Base-by-base conservation (phyloP, 2,797 vertebrate species). In the Spondyliosoma cantharus region DNA sequence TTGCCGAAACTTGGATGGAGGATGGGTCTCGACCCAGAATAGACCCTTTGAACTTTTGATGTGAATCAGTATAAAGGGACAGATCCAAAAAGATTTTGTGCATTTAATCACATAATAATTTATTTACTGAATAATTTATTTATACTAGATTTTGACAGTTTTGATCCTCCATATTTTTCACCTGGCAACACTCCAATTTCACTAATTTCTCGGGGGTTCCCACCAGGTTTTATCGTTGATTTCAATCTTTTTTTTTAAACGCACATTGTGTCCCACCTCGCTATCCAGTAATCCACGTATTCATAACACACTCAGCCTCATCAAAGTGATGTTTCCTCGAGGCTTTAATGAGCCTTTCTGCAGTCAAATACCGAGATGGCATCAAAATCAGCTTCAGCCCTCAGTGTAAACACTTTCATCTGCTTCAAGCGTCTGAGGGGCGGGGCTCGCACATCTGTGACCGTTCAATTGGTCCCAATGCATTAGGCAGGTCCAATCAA, bases 371-470 rank as follows among this genome's bases (percentile, higher is more conserved):
- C 69, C 1, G 17, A 58, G 37, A 58, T 24, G 59, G 56, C 62
- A 75, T 62, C 53, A 22, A 69, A 78, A 71, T 61, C 27, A 45
- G 63, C 75, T n/a, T 66, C 45, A 61, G 53, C 46, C 29, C 48
- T 54, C 25, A 24, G 65, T 56, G 67, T 70, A 76, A 88, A 81
- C 80, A 86, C 69, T 84, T 66, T 86, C 63, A 73, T 89, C 73
- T 70, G 78, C 53, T 49, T 46, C 48, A 5, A 57, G 66, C 42
- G 0, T 66, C 37, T 61, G 37, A 80, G 32, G 84, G 82, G 75
- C 13, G 70, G 69, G 80, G 71, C 48, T 66, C 4, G 3, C 85
- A 91, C 90, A 93, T 93, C 91, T 93, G 92, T 76, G 87, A 90
- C 76, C 74, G 19, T 65, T 92, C 91, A 90, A 71, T 87, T 43